Evolutionary conservation across 2,797 vertebrate species (phyloP).

Genomic region (Paguma larvata): DNA sequence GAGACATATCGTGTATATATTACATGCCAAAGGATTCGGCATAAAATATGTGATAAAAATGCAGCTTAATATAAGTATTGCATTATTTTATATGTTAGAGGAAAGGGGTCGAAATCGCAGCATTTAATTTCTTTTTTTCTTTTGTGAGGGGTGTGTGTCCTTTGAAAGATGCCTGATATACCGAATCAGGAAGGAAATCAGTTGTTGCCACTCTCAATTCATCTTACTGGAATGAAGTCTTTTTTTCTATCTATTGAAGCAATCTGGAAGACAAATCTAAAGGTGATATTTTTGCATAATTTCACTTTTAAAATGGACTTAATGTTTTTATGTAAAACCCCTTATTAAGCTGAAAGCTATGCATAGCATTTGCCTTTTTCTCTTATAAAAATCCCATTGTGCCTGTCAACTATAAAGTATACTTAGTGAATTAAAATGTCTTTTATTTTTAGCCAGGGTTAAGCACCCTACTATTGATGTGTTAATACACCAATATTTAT

Average conservation of each 20-base stretch:
- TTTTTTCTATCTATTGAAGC: constrained; percentile 31
- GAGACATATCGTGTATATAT: not conserved
- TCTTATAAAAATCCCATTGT: constrained; percentile 28
- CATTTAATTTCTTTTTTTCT: not conserved
- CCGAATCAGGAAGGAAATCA: not conserved
- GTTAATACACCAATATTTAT: not conserved
- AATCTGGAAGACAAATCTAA: constrained; percentile 57
- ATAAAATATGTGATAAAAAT: not conserved
- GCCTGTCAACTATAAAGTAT: not conserved
- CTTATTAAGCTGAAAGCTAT: constrained; percentile 25
- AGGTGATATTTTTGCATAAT: constrained; percentile 37
- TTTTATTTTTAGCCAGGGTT: not conserved
- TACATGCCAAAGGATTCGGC: not conserved
- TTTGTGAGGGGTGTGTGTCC: not conserved
- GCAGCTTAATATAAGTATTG: not conserved
- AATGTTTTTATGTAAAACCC: constrained; percentile 54
- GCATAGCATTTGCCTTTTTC: not conserved
- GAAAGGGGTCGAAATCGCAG: not conserved
- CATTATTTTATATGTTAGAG: not conserved
- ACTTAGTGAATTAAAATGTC: not conserved
- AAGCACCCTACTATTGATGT: constrained; percentile 14
- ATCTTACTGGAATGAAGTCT: constrained; percentile 16
- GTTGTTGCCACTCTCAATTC: constrained; percentile 35
- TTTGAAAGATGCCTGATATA: constrained; percentile 25
- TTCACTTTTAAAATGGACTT: not conserved